Conservation (phyloP, 37 sponge, comb jelly and placozoan species). For the Aplysina aerophoba region DNA sequence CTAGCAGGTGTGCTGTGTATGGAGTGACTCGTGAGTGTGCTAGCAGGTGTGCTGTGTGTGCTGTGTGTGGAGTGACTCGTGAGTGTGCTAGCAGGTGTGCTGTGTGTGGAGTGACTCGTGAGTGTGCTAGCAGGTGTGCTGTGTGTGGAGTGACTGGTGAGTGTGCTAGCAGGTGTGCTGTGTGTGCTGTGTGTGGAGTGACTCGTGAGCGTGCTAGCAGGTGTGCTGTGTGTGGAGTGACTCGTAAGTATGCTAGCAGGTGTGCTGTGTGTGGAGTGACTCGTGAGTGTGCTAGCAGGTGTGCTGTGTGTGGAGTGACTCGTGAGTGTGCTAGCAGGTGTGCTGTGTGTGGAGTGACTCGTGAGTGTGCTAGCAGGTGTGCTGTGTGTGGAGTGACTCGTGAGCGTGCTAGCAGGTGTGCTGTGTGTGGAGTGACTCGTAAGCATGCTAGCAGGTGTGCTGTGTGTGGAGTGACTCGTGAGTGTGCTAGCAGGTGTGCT, state of each 20-base stretch:
- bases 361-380: neutral
- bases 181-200: neutral
- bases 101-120: no score
- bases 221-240: no score
- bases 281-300: neutral
- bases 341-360: neutral
- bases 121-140: slow-evolving; percentile 38
- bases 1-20: slow-evolving; percentile 18
- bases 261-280: neutral
- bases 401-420: slow-evolving; percentile 42
- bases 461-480: no score
- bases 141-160: neutral
- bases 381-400: no score
- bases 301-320: no score
- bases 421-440: neutral
- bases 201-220: neutral
- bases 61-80: neutral
- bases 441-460: neutral
- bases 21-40: neutral
- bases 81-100: neutral
- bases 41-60: neutral
- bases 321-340: slow-evolving; percentile 43
- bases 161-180: neutral
- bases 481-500: slow-evolving; percentile 38
- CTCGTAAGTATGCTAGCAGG: no score